Evolutionary conservation across 2,797 vertebrate species (phyloP), one percentile per base, ranked within the genome.

Genomic region (Malurus splendens): DNA sequence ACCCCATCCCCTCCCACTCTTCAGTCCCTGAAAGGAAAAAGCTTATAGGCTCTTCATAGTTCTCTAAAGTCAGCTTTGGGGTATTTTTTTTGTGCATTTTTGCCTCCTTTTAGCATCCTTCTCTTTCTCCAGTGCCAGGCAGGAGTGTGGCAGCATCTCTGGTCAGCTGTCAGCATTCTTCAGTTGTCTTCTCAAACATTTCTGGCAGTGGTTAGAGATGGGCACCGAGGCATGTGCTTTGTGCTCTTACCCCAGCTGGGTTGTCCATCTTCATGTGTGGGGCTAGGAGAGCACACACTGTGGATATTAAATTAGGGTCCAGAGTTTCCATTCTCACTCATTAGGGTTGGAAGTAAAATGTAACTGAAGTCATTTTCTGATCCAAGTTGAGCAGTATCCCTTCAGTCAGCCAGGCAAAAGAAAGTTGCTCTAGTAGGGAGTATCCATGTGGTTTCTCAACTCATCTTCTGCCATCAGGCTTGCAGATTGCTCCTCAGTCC

Each of bases 181-280:
- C 42, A 50, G 28, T 44, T 50, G 14, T 57, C 28, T 52, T 78
- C 28, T 25, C 76, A 76, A 68, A 51, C 1, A 4, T 50, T 89
- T 51, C 56, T 90, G 61, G 27, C n/a, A 42, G 38, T n/a, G 51
- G 18, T 82, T 84, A 66, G 56, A 66, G 52, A 39, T 32, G 55
- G 19, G 41, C n/a, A 28, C 2, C 0, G 10, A 50, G 20, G 10
- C 1, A 0, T 38, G 4, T 57, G 32, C 1, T 0, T 73, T 79
- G 51, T 55, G 20, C 59, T 78, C 27, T 39, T 36, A 48, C 2
- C 19, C 14, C 17, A 79, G 55, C 10, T 60, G n/a, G 54, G 38
- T 36, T 65, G 10, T 61, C 16, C 20, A 16, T 36, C 51, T 39
- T 15, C 18, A 75, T 70, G 8, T 55, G 38, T 79, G 45, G n/a